Percentiles rank a stretch among this genome's conserved stretches.
phyloP scores from a whole-genome alignment of 2,888 invertebrate species.

The Maniola hyperantus region DNA sequence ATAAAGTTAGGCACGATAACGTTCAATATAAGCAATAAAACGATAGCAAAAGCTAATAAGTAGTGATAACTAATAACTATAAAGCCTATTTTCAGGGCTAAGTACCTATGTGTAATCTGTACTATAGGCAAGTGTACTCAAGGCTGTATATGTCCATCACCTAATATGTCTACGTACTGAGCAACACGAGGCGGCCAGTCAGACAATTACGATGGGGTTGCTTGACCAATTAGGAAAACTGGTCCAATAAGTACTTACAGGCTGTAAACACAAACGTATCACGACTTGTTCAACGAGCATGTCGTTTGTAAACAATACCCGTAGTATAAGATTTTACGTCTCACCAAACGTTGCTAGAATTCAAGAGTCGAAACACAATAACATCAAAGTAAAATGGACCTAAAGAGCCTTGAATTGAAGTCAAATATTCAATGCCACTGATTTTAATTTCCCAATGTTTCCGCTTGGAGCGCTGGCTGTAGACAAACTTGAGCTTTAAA shows the following conservation, averaged over 20 bases:
- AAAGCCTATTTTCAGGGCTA: background rate
- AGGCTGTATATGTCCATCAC: background rate
- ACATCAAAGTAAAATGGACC: too few relatives aligned
- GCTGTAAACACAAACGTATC: conserved; percentile 19
- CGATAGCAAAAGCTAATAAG: conserved; percentile 2
- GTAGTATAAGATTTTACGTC: too few relatives aligned
- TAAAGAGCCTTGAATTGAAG: too few relatives aligned
- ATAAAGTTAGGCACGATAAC: background rate
- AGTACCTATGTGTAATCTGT: background rate
- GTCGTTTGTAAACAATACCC: too few relatives aligned
- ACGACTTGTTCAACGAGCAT: background rate
- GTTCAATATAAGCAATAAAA: background rate
- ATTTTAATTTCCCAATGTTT: too few relatives aligned
- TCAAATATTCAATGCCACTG: too few relatives aligned
- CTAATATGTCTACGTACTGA: conserved; percentile 14
- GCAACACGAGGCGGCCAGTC: conserved; percentile 29
- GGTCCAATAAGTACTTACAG: conserved; percentile 2
- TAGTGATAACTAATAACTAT: background rate
- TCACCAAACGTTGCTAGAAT: too few relatives aligned
- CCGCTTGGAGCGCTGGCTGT: too few relatives aligned
- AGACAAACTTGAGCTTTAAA: too few relatives aligned
- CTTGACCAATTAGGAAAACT: conserved; percentile 31
- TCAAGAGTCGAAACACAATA: too few relatives aligned
- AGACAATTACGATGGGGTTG: conserved; percentile 27
- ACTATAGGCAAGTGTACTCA: background rate